A percentile compares a stretch with the other conserved stretches of the same genome.
Evolutionary conservation across 1,140 invertebrate species (phyloP).

Genomic region (Drosophila parvula): DNA sequence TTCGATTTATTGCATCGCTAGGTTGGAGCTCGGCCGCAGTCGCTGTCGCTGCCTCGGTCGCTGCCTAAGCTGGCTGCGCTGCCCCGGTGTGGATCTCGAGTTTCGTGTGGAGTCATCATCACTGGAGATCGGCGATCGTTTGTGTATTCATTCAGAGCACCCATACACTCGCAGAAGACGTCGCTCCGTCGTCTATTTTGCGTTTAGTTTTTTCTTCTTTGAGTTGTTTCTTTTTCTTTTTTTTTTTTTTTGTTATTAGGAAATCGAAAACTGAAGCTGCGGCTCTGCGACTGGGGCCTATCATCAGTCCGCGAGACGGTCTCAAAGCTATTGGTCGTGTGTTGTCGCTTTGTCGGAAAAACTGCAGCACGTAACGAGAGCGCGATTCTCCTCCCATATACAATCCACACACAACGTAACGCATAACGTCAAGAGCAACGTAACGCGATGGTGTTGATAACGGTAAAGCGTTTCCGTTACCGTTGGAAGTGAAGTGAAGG

Average conservation of each 20-base stretch:
- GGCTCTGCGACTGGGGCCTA: slow-evolving; percentile 65
- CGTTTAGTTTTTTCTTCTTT: slow-evolving; percentile 58
- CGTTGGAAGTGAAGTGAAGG: slow-evolving; percentile 36
- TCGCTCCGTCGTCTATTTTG: slow-evolving; percentile 73
- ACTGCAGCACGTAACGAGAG: slow-evolving; percentile 48
- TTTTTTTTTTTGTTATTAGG: slow-evolving; percentile 64
- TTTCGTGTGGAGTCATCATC: slow-evolving; percentile 61
- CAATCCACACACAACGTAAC: slow-evolving; percentile 22
- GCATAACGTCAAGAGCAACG: slow-evolving; percentile 19
- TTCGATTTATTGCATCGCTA: slow-evolving; percentile 81
- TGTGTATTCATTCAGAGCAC: slow-evolving; percentile 82
- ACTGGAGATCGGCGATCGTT: slow-evolving; percentile 53
- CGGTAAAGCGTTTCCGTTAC: slow-evolving; percentile 45
- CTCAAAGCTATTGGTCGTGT: slow-evolving; percentile 84
- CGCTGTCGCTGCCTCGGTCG: slow-evolving; percentile 1
- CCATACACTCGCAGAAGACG: slow-evolving; percentile 76
- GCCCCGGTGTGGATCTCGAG: slow-evolving; percentile 45
- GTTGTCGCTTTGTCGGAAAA: slow-evolving; percentile 79
- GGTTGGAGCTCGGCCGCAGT: slow-evolving; percentile 23
- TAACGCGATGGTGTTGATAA: slow-evolving; percentile 51
- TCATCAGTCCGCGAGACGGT: slow-evolving; percentile 83
- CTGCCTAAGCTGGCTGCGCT: slow-evolving; percentile 18
- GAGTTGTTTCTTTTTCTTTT: slow-evolving; percentile 25
- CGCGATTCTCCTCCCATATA: slow-evolving; percentile 38
- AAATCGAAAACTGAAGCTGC: slow-evolving; percentile 81